A percentile compares a stretch with the other conserved stretches of the same genome.
Conservation (phyloP, 2,888 invertebrate species). For the Chrysina gloriosa region DNA sequence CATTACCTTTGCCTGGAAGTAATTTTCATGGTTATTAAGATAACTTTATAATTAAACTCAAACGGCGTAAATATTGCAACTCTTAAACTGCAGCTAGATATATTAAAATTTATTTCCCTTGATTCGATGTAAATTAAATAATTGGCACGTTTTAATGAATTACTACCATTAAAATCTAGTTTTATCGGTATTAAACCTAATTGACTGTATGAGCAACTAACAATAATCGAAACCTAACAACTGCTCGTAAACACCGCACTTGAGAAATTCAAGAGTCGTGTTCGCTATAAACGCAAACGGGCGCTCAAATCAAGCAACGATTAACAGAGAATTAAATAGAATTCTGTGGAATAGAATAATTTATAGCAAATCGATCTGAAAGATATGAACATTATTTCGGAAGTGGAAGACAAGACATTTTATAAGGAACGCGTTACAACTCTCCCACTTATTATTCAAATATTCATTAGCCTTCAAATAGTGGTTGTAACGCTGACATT, state of each 20-base stretch:
- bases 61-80: not conserved
- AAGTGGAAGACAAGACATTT: not conserved
- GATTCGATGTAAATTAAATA: slow-evolving; percentile 13
- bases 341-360: no score
- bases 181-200: slow-evolving; percentile 31
- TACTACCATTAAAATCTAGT: slow-evolving; percentile 12
- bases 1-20: no score
- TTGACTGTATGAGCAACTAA: slow-evolving; percentile 8
- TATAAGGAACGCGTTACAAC: slow-evolving; percentile 2
- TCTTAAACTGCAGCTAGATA: not conserved
- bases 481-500: slow-evolving; percentile 33
- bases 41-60: not conserved
- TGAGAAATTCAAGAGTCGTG: slow-evolving; percentile 28
- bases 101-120: slow-evolving; percentile 12
- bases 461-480: slow-evolving; percentile 31
- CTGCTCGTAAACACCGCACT: slow-evolving; percentile 30
- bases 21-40: no score
- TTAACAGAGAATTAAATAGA: no score
- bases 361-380: slow-evolving; percentile 2
- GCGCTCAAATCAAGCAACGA: not conserved
- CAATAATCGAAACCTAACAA: slow-evolving; percentile 32
- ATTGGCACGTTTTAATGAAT: slow-evolving; percentile 23
- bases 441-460: slow-evolving; percentile 18
- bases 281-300: not conserved
- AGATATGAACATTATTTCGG: slow-evolving; percentile 14